phyloP scores from a whole-genome alignment of 2,888 invertebrate genomes.

The Watsonalla cultraria region DNA sequence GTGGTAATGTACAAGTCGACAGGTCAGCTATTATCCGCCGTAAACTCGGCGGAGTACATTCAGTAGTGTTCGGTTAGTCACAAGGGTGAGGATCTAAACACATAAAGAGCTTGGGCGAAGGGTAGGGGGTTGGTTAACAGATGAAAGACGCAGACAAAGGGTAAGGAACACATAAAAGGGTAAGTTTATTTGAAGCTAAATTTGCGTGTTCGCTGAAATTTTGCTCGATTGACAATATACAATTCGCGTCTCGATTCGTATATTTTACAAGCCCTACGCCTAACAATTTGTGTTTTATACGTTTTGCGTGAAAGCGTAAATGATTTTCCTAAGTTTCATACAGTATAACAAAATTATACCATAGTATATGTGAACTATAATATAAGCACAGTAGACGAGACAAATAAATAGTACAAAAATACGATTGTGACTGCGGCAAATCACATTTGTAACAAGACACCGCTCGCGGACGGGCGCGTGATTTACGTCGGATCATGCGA shows the following conservation, averaged over 20 bases:
- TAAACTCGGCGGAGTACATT: constrained; percentile 69
- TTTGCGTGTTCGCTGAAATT: constrained; percentile 77
- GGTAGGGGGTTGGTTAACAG: constrained; percentile 81
- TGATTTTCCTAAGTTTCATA: constrained; percentile 77
- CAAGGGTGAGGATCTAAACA: constrained; percentile 77
- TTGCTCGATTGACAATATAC: constrained; percentile 70
- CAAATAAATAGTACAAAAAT: constrained; percentile 75
- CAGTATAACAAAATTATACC: constrained; percentile 69
- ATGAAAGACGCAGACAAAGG: constrained; percentile 91
- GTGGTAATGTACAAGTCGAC: constrained; percentile 72
- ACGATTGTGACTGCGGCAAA: constrained; percentile 70
- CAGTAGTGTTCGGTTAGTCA: constrained; percentile 74
- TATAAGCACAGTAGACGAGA: constrained; percentile 78
- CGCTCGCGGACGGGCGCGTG: constrained; percentile 33
- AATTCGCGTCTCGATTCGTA: constrained; percentile 68
- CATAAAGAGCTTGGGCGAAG: constrained; percentile 76
- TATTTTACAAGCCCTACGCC: constrained; percentile 67
- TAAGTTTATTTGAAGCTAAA: constrained; percentile 78
- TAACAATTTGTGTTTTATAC: constrained; percentile 69
- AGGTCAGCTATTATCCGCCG: constrained; percentile 60
- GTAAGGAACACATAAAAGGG: constrained; percentile 81
- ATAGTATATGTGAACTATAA: constrained; percentile 69
- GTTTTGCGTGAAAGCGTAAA: constrained; percentile 79
- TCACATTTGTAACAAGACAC: constrained; percentile 39
- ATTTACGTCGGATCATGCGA: constrained; percentile 36